A percentile compares a stretch with the other conserved stretches of the same genome.
Evolutionary conservation across 1,140 invertebrate species (phyloP).

Genomic region (Coptotermes formosanus): DNA sequence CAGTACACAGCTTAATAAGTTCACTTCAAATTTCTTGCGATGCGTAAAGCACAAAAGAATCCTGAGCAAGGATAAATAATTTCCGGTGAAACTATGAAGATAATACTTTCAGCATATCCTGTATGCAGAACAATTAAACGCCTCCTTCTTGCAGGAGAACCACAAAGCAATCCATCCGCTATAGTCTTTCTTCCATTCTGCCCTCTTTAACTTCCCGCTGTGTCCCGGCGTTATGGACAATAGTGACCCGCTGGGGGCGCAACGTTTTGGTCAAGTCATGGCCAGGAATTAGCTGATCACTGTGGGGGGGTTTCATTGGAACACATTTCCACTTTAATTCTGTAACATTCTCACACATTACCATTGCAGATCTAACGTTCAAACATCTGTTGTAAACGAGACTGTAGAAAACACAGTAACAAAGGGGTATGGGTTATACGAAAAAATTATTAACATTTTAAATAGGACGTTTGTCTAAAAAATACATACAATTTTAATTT

Average conservation of each 20-base stretch:
- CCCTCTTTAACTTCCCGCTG: neutral
- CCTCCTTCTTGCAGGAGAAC: no score
- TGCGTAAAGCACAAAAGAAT: no score
- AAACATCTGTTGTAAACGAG: neutral
- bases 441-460: no score
- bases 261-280: neutral
- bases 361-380: neutral
- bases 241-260: neutral
- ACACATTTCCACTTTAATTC: neutral
- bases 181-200: neutral
- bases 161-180: neutral
- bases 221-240: neutral
- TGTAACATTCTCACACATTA: neutral
- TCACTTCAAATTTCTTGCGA: no score
- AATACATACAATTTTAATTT: no score
- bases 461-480: no score
- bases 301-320: neutral
- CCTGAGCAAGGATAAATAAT: no score
- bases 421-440: no score
- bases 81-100: no score
- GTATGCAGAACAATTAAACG: no score
- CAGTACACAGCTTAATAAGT: no score
- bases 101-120: no score
- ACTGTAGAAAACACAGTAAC: neutral
- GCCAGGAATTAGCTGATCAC: slow-evolving; percentile 1